These are phyloP conservation scores for Arizona elegans DNA, from an alignment of 2,113 vertebrate species.

Conservation along the genomic window DNA sequence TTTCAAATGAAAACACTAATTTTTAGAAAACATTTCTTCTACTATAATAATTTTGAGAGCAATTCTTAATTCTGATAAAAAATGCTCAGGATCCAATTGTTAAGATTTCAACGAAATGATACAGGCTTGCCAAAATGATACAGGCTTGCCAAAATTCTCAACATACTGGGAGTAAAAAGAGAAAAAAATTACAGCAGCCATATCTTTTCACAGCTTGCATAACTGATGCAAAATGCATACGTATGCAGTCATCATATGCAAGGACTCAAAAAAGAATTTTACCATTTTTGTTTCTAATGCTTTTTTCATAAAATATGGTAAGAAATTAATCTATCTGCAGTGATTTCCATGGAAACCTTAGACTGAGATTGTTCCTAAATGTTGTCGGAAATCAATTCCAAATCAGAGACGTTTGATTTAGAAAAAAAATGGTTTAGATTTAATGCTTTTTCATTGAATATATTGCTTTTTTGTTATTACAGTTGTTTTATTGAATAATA, in stretches of 20 bases:
- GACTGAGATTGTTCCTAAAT: not conserved
- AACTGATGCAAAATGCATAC: not conserved
- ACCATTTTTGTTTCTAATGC: not conserved
- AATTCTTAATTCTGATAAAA: not conserved
- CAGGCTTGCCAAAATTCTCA: not conserved
- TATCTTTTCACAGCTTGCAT: not conserved
- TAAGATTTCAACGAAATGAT: not conserved
- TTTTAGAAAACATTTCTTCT: not conserved
- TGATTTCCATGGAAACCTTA: not conserved
- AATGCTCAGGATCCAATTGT: not conserved
- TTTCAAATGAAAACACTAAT: not conserved
- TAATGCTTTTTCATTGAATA: not conserved
- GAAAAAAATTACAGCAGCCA: not conserved
- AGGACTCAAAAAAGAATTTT: not conserved
- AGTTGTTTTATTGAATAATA: not conserved
- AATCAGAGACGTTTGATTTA: not conserved
- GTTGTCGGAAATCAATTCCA: not conserved
- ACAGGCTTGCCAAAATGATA: not conserved
- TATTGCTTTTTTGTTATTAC: not conserved
- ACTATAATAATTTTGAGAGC: not conserved
- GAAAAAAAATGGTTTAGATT: not conserved
- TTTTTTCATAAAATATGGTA: not conserved
- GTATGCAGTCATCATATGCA: not conserved
- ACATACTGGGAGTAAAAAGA: not conserved
- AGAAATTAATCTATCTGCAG: not conserved